These are phyloP conservation scores for Sebastes oblongus DNA, from an alignment of 2,797 vertebrate genomes.

Conservation along the genomic window DNA sequence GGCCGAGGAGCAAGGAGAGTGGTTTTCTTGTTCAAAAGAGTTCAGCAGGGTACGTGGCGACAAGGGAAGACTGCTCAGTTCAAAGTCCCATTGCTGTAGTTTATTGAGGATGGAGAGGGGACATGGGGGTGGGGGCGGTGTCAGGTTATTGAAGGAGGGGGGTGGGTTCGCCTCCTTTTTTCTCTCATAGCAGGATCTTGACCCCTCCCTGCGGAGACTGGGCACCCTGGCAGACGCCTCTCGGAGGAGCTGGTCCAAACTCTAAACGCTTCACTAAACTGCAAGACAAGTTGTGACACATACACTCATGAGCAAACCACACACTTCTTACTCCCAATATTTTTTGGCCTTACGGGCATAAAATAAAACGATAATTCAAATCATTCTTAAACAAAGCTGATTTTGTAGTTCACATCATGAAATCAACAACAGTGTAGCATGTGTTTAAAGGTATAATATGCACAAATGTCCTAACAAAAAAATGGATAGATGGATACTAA, in stretches of 20 bases:
- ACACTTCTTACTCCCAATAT: not conserved
- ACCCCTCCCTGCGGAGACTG: constrained; percentile 90
- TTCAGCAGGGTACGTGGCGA: constrained; percentile 22
- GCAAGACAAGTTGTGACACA: constrained; percentile 55
- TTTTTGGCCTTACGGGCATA: not conserved
- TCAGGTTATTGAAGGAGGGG: not conserved
- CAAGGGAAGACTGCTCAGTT: constrained; percentile 43
- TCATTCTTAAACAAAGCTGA: not conserved
- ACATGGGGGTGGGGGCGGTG: not conserved
- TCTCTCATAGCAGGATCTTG: constrained; percentile 92
- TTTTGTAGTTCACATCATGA: not conserved
- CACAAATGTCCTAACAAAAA: too few relatives aligned
- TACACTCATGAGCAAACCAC: not conserved
- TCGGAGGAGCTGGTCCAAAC: constrained; percentile 84
- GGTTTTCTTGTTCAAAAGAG: constrained; percentile 29
- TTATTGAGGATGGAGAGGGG: not conserved
- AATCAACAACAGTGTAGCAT: not conserved
- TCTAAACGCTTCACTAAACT: constrained; percentile 93
- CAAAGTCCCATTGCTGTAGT: constrained; percentile 38
- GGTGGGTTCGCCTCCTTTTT: not conserved
- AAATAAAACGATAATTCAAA: not conserved
- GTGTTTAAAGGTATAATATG: not conserved
- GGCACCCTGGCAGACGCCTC: constrained; percentile 72
- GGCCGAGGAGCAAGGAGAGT: not conserved
- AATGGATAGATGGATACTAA: too few relatives aligned